phyloP scores from a whole-genome alignment of 2,797 vertebrate species.

The Phoebastria nigripes region DNA sequence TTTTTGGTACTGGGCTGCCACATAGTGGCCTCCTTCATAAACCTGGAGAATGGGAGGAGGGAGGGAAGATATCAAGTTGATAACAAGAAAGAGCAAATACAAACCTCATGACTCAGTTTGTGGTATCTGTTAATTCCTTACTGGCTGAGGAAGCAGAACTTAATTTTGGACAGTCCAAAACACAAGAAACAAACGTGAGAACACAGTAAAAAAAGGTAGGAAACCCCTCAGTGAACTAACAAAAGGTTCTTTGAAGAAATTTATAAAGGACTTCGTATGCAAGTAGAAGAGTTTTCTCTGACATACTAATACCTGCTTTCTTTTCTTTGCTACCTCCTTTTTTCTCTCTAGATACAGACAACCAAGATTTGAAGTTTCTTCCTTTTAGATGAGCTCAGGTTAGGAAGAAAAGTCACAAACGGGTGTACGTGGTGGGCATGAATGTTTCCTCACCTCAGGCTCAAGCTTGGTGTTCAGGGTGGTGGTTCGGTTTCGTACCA shows the following conservation, averaged over 20 bases:
- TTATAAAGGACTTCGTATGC: neutral
- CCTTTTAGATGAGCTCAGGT: neutral
- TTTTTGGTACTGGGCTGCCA: slow-evolving; percentile 39
- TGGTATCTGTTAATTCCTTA: neutral
- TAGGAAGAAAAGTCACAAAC: neutral
- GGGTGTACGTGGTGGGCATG: neutral
- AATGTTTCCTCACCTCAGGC: neutral
- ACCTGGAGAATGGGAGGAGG: neutral
- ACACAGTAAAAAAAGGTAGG: neutral
- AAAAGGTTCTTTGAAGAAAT: neutral
- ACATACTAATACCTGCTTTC: neutral
- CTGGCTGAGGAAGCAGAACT: neutral
- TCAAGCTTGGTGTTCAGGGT: neutral
- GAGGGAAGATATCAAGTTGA: neutral
- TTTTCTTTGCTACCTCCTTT: neutral
- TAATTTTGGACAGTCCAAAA: neutral
- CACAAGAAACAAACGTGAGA: neutral
- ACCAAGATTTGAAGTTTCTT: neutral
- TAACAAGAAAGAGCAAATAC: neutral
- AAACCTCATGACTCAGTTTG: neutral
- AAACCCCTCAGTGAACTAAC: neutral
- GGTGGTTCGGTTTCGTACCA: neutral
- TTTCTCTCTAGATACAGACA: neutral
- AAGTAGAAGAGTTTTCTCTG: neutral
- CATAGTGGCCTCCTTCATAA: slow-evolving; percentile 16